A percentile compares a stretch with the other conserved stretches of the same genome.
These are phyloP conservation scores for Xiphias gladius DNA, from an alignment of 2,113 vertebrate species.

Conservation along the genomic window DNA sequence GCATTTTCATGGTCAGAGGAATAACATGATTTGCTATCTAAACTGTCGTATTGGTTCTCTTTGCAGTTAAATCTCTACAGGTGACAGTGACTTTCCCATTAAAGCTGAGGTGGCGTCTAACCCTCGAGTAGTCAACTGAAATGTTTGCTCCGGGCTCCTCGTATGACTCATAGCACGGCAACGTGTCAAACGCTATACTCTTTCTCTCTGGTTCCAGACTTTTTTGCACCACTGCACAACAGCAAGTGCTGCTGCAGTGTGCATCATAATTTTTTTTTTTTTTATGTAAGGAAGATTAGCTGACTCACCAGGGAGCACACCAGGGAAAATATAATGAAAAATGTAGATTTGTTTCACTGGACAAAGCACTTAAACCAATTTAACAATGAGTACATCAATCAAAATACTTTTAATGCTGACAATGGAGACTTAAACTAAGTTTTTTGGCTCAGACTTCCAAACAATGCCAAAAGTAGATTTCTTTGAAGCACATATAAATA, in stretches of 20 bases:
- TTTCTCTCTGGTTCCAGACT: constrained; percentile 12
- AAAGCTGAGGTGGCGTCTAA: constrained; percentile 44
- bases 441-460: constrained; percentile 3
- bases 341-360: constrained; percentile 53
- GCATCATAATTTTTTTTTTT: constrained; percentile 45
- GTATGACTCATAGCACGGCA: constrained; percentile 39
- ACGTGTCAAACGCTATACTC: constrained; percentile 41
- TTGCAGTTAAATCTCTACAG: constrained; percentile 26
- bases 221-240: constrained; percentile 40
- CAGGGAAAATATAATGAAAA: constrained; percentile 40
- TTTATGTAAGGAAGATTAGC: constrained; percentile 40
- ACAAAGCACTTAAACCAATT: constrained; percentile 45
- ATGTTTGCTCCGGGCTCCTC: constrained; percentile 39
- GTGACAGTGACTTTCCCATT: constrained; percentile 47
- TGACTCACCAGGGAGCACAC: constrained; percentile 51
- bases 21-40: constrained; percentile 26
- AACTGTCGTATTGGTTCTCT: constrained; percentile 18
- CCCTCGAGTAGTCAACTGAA: constrained; percentile 49
- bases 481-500: constrained; percentile 14
- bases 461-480: constrained; percentile 7
- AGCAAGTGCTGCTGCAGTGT: constrained; percentile 31
- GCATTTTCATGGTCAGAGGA: constrained; percentile 26
- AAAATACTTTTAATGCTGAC: constrained; percentile 29
- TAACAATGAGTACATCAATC: constrained; percentile 36
- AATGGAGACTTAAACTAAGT: not conserved